phyloP scores from a whole-genome alignment of 2,113 vertebrate species.

The Gasterosteus nipponicus region DNA sequence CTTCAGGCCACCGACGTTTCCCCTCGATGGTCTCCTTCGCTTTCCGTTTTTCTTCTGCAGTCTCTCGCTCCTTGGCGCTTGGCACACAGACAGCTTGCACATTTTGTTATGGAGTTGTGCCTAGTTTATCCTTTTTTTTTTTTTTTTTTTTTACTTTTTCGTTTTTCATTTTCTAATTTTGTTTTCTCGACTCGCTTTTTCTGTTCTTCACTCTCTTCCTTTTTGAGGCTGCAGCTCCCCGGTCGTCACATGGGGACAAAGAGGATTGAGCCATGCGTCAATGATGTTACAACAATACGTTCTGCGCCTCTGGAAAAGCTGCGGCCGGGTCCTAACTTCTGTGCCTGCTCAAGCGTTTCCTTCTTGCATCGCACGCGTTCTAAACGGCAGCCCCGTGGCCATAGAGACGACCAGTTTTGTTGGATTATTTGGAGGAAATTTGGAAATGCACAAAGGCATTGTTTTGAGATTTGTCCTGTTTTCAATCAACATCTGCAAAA shows the following conservation, averaged over 20 bases:
- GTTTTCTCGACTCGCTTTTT: too few relatives aligned
- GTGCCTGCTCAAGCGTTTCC: constrained; percentile 46
- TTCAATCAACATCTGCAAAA: constrained; percentile 21
- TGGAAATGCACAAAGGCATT: constrained; percentile 19
- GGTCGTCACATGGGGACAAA: too few relatives aligned
- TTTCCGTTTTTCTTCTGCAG: neutral
- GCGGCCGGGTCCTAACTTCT: constrained; percentile 31
- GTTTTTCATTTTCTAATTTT: neutral
- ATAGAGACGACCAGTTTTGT: constrained; percentile 18
- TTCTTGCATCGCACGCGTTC: constrained; percentile 18
- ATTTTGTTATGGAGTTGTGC: constrained; percentile 21
- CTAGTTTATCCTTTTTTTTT: neutral
- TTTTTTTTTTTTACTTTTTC: neutral
- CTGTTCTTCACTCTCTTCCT: neutral
- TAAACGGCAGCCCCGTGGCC: constrained; percentile 8
- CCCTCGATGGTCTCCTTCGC: neutral
- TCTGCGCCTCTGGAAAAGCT: constrained; percentile 29
- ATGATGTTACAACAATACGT: neutral
- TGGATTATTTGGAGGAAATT: constrained; percentile 32
- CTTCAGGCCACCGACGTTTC: neutral
- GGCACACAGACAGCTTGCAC: neutral
- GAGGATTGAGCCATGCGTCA: constrained; percentile 15
- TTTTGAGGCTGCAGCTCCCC: too few relatives aligned
- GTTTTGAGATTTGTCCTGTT: constrained; percentile 30
- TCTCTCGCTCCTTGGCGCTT: neutral